Conservation (phyloP, 2,113 vertebrate genomes). For the Oplegnathus fasciatus region DNA sequence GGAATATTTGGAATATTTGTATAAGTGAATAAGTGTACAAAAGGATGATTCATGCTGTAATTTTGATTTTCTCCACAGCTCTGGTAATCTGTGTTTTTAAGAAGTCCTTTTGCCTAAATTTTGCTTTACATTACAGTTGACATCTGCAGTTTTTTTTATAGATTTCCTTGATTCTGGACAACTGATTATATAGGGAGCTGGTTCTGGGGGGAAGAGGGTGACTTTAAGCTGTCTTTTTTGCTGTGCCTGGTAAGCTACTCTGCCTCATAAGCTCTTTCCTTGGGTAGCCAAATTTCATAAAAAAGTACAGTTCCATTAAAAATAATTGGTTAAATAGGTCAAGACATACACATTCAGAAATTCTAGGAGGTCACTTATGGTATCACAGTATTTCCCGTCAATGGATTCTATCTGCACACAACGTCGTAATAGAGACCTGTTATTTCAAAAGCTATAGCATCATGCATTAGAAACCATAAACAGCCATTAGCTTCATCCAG, state of each 20-base stretch:
- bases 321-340: neutral
- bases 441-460: slow-evolving; percentile 58
- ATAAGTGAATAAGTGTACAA: too few relatives aligned
- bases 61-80: neutral
- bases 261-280: neutral
- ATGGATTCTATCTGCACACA: slow-evolving; percentile 22
- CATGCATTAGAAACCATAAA: slow-evolving; percentile 70
- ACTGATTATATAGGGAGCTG: neutral
- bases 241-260: neutral
- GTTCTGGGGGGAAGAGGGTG: neutral
- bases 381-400: slow-evolving; percentile 56
- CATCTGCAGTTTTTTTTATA: neutral
- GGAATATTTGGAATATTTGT: neutral
- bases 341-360: slow-evolving; percentile 19
- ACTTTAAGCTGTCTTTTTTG: too few relatives aligned
- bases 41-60: neutral
- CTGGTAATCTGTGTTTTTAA: neutral
- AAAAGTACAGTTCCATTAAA: slow-evolving; percentile 13
- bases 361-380: slow-evolving; percentile 31
- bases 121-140: neutral
- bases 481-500: slow-evolving; percentile 67
- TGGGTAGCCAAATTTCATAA: neutral
- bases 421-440: slow-evolving; percentile 49
- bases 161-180: neutral
- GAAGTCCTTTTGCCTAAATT: neutral